Evolutionary conservation across 2,113 vertebrate species (phyloP).

Genomic region (Puntigrus tetrazona): DNA sequence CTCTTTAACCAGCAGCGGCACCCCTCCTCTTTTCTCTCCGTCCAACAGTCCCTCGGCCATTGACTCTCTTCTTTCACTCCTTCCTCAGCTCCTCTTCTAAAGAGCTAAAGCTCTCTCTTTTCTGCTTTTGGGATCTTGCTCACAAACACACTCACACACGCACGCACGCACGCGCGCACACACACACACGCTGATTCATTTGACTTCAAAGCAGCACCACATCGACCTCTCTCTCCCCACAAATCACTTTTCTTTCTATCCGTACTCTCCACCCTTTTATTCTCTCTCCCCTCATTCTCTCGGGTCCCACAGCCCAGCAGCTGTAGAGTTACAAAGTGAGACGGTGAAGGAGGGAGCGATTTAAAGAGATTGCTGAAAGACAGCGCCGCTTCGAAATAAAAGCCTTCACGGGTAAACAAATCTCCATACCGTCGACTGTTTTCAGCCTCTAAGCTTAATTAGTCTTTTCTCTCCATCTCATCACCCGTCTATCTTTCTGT

Average conservation of each 20-base stretch:
- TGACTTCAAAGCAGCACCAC: slow-evolving; percentile 59
- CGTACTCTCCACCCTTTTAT: slow-evolving; percentile 48
- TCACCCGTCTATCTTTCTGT: slow-evolving; percentile 19
- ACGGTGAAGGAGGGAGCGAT: slow-evolving; percentile 22
- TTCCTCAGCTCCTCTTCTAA: slow-evolving; percentile 55
- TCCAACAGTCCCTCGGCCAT: slow-evolving; percentile 48
- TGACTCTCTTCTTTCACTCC: slow-evolving; percentile 44
- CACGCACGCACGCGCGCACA: slow-evolving; percentile 40
- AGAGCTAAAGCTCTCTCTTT: slow-evolving; percentile 49
- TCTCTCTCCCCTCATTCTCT: slow-evolving; percentile 43
- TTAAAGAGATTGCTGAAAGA: slow-evolving; percentile 38
- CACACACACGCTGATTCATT: slow-evolving; percentile 48
- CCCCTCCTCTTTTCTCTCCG: slow-evolving; percentile 24
- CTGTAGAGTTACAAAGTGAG: slow-evolving; percentile 48
- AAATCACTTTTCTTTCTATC: slow-evolving; percentile 60
- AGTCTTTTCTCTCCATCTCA: slow-evolving; percentile 28
- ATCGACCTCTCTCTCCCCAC: slow-evolving; percentile 57
- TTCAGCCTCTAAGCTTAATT: slow-evolving; percentile 36
- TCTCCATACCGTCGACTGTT: slow-evolving; percentile 45
- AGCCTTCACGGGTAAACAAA: slow-evolving; percentile 45
- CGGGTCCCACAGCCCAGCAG: slow-evolving; percentile 43
- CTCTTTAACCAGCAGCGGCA: slow-evolving; percentile 37
- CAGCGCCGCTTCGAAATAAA: slow-evolving; percentile 34
- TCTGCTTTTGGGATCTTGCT: slow-evolving; percentile 54
- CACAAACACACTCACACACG: slow-evolving; percentile 43